A percentile compares a stretch with the other conserved stretches of the same genome.
Conservation (phyloP, 2,113 vertebrate genomes). For the Anolis carolinensis region DNA sequence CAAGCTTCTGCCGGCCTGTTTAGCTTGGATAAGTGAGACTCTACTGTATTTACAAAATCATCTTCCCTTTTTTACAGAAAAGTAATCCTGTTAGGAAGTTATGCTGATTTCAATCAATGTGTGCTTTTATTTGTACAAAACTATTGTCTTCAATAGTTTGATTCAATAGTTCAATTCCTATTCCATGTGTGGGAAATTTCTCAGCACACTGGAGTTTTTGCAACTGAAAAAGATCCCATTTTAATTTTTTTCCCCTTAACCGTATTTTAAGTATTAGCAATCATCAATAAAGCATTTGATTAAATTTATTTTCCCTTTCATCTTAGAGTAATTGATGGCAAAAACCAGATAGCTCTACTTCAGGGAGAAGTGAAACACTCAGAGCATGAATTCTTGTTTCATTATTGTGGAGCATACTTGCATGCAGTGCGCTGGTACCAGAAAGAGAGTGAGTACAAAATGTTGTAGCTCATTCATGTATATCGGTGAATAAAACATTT, state of each 20-base stretch:
- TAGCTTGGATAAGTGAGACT: too few relatives aligned
- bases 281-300: not conserved
- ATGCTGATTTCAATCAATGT: too few relatives aligned
- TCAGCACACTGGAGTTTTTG: too few relatives aligned
- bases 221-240: not conserved
- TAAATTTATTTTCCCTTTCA: not conserved
- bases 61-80: too few relatives aligned
- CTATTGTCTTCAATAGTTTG: too few relatives aligned
- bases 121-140: too few relatives aligned
- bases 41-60: too few relatives aligned
- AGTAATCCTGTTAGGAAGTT: too few relatives aligned
- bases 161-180: too few relatives aligned
- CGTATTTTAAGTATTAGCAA: not conserved
- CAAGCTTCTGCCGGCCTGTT: too few relatives aligned
- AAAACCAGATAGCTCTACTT: slow-evolving; percentile 81
- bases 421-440: slow-evolving; percentile 86
- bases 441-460: slow-evolving; percentile 75
- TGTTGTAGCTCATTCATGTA: slow-evolving; percentile 29
- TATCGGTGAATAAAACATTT: rapidly evolving
- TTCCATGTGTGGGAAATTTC: too few relatives aligned
- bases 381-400: slow-evolving; percentile 87
- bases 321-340: slow-evolving; percentile 78
- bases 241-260: not conserved
- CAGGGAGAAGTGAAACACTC: slow-evolving; percentile 69
- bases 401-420: slow-evolving; percentile 83